Evolutionary conservation across 2,797 vertebrate species (phyloP).

Genomic region (Bradypodion pumilum): DNA sequence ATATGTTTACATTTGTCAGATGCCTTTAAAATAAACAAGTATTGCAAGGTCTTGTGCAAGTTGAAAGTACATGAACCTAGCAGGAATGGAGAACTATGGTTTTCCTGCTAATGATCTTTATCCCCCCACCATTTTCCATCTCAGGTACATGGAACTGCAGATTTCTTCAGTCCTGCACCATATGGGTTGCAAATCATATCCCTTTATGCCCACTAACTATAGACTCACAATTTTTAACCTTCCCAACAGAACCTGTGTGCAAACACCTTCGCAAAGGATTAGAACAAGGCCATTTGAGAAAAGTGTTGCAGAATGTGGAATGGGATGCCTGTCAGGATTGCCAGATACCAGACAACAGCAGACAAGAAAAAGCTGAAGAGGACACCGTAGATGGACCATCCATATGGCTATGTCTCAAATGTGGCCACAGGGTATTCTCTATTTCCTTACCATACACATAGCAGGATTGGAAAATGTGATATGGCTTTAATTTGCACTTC

Average conservation of each 20-base stretch:
- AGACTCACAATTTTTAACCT: neutral
- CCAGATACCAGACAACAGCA: slow-evolving; percentile 72
- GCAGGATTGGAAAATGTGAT: neutral
- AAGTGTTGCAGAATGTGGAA: slow-evolving; percentile 74
- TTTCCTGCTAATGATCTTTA: neutral
- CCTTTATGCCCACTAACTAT: neutral
- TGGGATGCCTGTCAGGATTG: slow-evolving; percentile 90
- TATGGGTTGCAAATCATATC: neutral
- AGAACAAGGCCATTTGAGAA: slow-evolving; percentile 87
- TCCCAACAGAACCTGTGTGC: slow-evolving; percentile 80
- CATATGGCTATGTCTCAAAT: slow-evolving; percentile 95
- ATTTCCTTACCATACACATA: slow-evolving; percentile 23
- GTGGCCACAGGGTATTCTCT: slow-evolving; percentile 88
- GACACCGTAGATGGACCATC: slow-evolving; percentile 69
- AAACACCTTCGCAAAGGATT: slow-evolving; percentile 89
- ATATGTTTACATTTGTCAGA: no score
- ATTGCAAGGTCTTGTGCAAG: neutral
- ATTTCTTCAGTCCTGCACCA: neutral
- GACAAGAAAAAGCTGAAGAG: slow-evolving; percentile 64
- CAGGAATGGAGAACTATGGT: no score
- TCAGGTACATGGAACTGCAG: neutral
- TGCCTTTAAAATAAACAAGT: no score
- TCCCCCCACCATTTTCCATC: neutral
- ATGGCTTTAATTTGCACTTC: neutral
- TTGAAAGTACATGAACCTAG: neutral